Base-by-base conservation (phyloP, 64 coral and sea anemone species). In the Catalaphyllia jardinei region DNA sequence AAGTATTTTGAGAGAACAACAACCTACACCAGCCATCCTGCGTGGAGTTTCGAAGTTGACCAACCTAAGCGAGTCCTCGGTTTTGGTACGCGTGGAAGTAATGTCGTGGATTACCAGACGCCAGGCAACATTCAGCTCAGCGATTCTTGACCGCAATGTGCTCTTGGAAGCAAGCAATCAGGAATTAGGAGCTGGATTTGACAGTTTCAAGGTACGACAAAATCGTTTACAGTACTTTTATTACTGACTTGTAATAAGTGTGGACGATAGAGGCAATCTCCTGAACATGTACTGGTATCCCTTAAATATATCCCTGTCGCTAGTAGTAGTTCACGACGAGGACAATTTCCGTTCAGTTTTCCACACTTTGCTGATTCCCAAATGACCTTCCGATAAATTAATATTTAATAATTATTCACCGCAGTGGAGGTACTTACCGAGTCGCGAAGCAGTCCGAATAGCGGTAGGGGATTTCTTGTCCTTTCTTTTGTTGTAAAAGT, bases 11-110 rank as follows among this genome's bases (percentile, higher is more conserved):
- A 49, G 35, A 50, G 75, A 77, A 77, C 35, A 49, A 4, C 75
- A 77, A 24, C 75, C 75, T 52, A 0, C 52, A 54, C 12, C 7
- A 54, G 8, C 52, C 12, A 54, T 54, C 75, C 15, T 24, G 75
- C 75, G 39, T 20, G 75, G 35, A 51, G 75, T 77, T 77, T 77
- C 75, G 17, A 77, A 49, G 35, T 77, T 77, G 35, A 77, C 75
- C 35, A 77, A 77, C 35, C 35, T 54, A 49, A 77, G 35, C 35
- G 75, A 77, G 35, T 77, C 35, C 33, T 77, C 75, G 12, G 2
- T 24, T 77, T 77, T 77, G 20, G 33, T 77, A 49, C 39, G 39
- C 75, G 75, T 77, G 75, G 75, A 77, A 77, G 75, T 77, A 77
- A 77, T 51, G 20, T 77, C 39, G 35, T 77, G 75, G 75, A 39